A percentile compares a stretch with the other conserved stretches of the same genome.
These are phyloP conservation scores for Pitta sordida DNA, from an alignment of 2,113 vertebrate species.

Conservation along the genomic window DNA sequence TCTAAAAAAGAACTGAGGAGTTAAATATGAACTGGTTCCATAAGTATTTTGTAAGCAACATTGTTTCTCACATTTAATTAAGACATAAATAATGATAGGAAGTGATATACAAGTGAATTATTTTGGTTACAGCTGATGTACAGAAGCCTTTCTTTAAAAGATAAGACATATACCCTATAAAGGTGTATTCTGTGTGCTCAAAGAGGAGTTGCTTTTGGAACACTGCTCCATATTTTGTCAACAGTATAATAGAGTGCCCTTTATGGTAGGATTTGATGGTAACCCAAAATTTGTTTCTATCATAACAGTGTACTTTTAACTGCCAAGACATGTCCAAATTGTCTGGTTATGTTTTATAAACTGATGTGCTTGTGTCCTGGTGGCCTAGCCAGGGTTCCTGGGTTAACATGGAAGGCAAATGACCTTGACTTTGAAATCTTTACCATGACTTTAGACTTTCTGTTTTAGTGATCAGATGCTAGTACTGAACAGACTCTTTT, in stretches of 20 bases:
- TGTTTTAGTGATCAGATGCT: not conserved
- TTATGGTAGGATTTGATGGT: not conserved
- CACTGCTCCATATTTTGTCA: not conserved
- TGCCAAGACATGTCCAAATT: not conserved
- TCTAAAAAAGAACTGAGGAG: not conserved
- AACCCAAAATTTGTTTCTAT: not conserved
- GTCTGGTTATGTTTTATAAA: not conserved
- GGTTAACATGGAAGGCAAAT: not conserved
- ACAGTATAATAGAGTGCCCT: not conserved
- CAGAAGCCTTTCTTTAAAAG: not conserved
- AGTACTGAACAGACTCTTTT: not conserved
- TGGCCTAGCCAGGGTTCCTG: not conserved
- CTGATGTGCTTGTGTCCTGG: not conserved
- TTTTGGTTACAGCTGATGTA: not conserved
- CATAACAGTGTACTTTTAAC: not conserved
- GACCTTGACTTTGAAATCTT: not conserved
- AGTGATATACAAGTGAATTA: not conserved
- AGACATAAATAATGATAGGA: not conserved
- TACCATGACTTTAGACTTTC: not conserved
- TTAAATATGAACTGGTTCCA: not conserved
- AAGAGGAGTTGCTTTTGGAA: not conserved
- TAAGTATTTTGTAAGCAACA: not conserved
- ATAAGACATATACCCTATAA: not conserved
- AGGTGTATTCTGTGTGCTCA: not conserved
- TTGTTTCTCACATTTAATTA: not conserved